phyloP scores from a whole-genome alignment of 2,888 invertebrate genomes.

The Blastobasis adustella region DNA sequence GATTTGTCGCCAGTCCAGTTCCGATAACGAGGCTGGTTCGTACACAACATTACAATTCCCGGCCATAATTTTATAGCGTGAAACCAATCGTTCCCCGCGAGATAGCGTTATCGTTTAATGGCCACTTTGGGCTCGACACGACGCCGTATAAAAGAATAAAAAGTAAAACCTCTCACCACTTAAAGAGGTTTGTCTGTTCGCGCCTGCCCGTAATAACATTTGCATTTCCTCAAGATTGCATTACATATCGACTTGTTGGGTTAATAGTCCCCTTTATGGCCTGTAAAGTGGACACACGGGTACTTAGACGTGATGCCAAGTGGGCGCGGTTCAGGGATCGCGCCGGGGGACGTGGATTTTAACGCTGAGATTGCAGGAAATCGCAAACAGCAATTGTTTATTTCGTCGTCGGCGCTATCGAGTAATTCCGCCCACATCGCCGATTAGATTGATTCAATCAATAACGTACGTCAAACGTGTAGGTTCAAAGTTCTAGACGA shows the following conservation, averaged over 20 bases:
- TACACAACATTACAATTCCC: conserved; percentile 1
- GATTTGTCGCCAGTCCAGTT: too few relatives aligned
- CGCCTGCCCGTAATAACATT: conserved; percentile 49
- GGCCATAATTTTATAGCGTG: conserved; percentile 42
- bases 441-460: too few relatives aligned
- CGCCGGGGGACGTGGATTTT: too few relatives aligned
- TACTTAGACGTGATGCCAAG: background rate
- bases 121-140: conserved; percentile 45
- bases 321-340: too few relatives aligned
- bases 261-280: background rate
- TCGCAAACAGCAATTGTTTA: too few relatives aligned
- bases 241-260: background rate
- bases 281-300: background rate
- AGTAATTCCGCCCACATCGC: too few relatives aligned
- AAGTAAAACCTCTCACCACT: conserved; percentile 23
- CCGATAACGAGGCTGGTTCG: background rate
- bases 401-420: too few relatives aligned
- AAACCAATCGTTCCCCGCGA: conserved; percentile 47
- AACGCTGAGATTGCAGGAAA: too few relatives aligned
- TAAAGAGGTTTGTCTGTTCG: conserved; percentile 32
- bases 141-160: conserved; percentile 37
- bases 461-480: too few relatives aligned
- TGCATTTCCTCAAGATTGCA: conserved; percentile 36
- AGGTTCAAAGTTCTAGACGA: too few relatives aligned
- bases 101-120: conserved; percentile 62